Conservation (phyloP, 2,888 invertebrate genomes). For the Thera obeliscata region DNA sequence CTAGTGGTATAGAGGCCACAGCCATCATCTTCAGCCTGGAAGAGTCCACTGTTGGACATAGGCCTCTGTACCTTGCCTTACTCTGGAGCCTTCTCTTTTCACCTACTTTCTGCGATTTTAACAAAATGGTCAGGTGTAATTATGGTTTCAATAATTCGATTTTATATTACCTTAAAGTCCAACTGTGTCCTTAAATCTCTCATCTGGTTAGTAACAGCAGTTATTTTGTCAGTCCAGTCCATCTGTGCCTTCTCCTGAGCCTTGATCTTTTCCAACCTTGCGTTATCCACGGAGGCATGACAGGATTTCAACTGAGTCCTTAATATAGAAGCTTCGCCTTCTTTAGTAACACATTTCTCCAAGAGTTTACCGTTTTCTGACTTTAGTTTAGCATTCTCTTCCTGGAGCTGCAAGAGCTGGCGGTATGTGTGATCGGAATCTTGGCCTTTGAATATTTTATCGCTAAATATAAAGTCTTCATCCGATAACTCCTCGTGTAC, state of each 20-base stretch:
- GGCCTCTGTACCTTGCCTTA: too few species aligned
- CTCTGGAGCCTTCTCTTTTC: too few species aligned
- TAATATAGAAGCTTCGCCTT: constrained; percentile 83
- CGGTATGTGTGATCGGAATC: constrained; percentile 64
- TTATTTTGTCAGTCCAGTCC: constrained; percentile 80
- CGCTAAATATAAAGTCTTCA: constrained; percentile 65
- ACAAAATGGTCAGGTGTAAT: too few species aligned
- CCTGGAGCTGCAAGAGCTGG: constrained; percentile 67
- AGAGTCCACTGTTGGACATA: too few species aligned
- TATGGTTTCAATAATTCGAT: not conserved
- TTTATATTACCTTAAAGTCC: constrained; percentile 80
- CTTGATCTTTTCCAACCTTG: constrained; percentile 71
- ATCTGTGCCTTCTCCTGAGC: constrained; percentile 75
- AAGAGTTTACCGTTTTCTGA: constrained; percentile 74
- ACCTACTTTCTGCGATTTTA: too few species aligned
- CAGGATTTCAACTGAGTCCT: constrained; percentile 80
- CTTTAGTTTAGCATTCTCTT: constrained; percentile 73
- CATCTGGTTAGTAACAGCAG: constrained; percentile 67
- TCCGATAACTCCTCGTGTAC: constrained; percentile 51
- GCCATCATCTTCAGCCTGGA: too few species aligned
- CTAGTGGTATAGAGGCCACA: too few species aligned
- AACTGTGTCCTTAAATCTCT: constrained; percentile 78
- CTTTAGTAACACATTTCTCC: constrained; percentile 82
- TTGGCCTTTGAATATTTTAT: constrained; percentile 63
- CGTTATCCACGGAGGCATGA: constrained; percentile 73